These are phyloP conservation scores for Electrophaes corylata DNA, from an alignment of 2,888 invertebrate genomes.

Conservation along the genomic window DNA sequence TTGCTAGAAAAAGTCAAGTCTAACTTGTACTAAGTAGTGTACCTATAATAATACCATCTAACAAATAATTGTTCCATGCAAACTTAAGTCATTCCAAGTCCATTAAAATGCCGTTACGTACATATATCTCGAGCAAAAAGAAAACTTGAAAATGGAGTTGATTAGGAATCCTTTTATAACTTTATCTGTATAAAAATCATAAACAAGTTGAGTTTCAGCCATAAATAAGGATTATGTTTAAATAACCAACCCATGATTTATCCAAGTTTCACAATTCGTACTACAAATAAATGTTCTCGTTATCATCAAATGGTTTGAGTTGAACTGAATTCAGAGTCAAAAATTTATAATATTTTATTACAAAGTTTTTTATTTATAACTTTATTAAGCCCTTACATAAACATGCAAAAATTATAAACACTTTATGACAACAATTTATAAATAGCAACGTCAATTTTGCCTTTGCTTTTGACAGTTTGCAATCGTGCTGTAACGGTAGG, in stretches of 20 bases:
- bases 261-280: constrained; percentile 48
- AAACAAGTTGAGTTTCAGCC: constrained; percentile 52
- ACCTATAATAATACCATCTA: neutral
- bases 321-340: neutral
- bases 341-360: too few species aligned
- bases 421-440: too few species aligned
- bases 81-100: constrained; percentile 35
- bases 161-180: constrained; percentile 46
- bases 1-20: too few species aligned
- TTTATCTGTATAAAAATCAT: constrained; percentile 55
- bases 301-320: constrained; percentile 13
- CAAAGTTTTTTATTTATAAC: too few species aligned
- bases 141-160: constrained; percentile 41
- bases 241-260: constrained; percentile 55
- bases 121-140: constrained; percentile 29
- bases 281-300: neutral
- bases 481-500: too few species aligned
- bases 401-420: too few species aligned
- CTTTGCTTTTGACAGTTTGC: too few species aligned
- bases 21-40: too few species aligned
- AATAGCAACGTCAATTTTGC: too few species aligned
- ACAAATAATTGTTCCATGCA: constrained; percentile 8
- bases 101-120: constrained; percentile 27
- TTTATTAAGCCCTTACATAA: too few species aligned
- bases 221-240: constrained; percentile 59